phyloP scores from a whole-genome alignment of 2,888 invertebrate genomes.

The Caenorhabditis drosophilae region DNA sequence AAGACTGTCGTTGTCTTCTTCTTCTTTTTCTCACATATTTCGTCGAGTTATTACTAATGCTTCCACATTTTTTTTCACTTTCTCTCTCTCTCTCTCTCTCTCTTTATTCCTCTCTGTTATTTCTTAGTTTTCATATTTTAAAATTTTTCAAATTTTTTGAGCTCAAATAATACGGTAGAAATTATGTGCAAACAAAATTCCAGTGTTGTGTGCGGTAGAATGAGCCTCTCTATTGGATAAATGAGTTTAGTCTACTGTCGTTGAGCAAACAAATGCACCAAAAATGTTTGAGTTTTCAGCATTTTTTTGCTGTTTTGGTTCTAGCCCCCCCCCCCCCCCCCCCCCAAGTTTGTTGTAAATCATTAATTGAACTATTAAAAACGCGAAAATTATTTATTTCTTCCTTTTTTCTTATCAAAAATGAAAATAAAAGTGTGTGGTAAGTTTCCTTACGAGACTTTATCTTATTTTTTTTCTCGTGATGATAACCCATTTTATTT shows the following conservation, averaged over 20 bases:
- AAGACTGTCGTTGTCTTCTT: not conserved
- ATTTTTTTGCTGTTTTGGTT: not conserved
- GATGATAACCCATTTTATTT: too few relatives aligned
- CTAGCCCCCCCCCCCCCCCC: not conserved
- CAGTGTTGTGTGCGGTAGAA: not conserved
- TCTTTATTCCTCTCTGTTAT: not conserved
- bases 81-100: not conserved
- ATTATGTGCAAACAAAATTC: not conserved
- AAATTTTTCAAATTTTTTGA: not conserved
- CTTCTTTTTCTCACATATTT: not conserved
- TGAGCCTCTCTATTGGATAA: not conserved
- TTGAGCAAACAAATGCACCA: not conserved
- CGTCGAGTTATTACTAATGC: not conserved
- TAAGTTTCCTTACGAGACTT: too few relatives aligned
- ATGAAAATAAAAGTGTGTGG: not conserved
- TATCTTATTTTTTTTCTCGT: too few relatives aligned
- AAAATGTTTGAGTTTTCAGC: not conserved
- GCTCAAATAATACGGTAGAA: not conserved
- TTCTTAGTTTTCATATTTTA: not conserved
- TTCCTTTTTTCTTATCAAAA: not conserved
- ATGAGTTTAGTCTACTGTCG: not conserved
- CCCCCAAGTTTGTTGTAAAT: not conserved
- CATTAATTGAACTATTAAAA: too few relatives aligned
- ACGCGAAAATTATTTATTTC: too few relatives aligned
- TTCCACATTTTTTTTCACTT: too few relatives aligned